phyloP scores from a whole-genome alignment of 2,888 invertebrate genomes.

The Archaeoteleia sp. region DNA sequence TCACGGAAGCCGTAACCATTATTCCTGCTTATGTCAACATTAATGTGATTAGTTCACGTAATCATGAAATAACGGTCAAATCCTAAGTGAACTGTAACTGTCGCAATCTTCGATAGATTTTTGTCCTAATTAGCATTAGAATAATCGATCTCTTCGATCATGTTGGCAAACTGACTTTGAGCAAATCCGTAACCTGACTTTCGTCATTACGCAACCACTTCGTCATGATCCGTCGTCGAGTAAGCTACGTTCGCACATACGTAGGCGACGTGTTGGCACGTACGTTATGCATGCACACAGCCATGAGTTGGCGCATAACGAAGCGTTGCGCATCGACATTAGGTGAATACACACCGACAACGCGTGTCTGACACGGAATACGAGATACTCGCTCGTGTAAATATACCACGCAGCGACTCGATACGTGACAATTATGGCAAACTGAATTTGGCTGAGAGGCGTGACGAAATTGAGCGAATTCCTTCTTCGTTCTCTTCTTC shows the following conservation, averaged over 20 bases:
- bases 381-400: slow-evolving; percentile 36
- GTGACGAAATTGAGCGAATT: slow-evolving; percentile 42
- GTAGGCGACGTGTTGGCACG: slow-evolving; percentile 20
- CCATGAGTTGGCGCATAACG: slow-evolving; percentile 33
- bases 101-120: too few relatives aligned
- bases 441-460: slow-evolving; percentile 34
- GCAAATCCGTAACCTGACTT: slow-evolving; percentile 62
- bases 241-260: slow-evolving; percentile 5
- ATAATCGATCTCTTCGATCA: slow-evolving; percentile 58
- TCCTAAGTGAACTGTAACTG: too few relatives aligned
- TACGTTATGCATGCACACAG: slow-evolving; percentile 17
- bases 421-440: slow-evolving; percentile 52
- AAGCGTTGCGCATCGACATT: slow-evolving; percentile 39
- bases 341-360: slow-evolving; percentile 36
- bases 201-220: slow-evolving; percentile 63
- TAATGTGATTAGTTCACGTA: too few relatives aligned
- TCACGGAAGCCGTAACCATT: too few relatives aligned
- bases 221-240: slow-evolving; percentile 28
- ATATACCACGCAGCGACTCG: slow-evolving; percentile 25
- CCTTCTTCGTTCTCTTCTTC: slow-evolving; percentile 15
- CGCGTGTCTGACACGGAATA: slow-evolving; percentile 40
- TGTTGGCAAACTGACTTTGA: too few relatives aligned
- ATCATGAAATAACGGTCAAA: too few relatives aligned
- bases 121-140: too few relatives aligned
- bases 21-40: too few relatives aligned